Conservation (phyloP, 2,797 vertebrate genomes). For the Thaleichthys pacificus region DNA sequence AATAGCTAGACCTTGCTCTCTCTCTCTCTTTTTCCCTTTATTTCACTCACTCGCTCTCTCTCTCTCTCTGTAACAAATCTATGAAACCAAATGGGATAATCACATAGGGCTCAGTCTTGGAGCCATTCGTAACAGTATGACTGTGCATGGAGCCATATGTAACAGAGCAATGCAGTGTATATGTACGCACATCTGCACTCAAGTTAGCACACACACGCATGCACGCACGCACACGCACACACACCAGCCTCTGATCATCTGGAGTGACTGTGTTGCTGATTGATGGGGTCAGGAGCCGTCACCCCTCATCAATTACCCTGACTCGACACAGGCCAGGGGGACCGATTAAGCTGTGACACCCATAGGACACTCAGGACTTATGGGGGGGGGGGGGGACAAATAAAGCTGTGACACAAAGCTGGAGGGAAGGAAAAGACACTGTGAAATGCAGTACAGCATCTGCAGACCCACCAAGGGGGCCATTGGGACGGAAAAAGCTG, state of each 20-base stretch:
- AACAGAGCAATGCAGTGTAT: neutral
- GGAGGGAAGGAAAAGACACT: neutral
- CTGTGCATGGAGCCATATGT: no score
- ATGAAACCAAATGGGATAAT: no score
- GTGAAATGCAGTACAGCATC: neutral
- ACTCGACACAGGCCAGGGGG: constrained; percentile 28
- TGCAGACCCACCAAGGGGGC: no score
- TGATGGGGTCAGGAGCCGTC: constrained; percentile 34
- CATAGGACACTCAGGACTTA: constrained; percentile 39
- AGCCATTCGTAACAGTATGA: no score
- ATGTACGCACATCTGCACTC: neutral
- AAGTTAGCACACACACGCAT: neutral
- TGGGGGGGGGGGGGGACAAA: constrained; percentile 15
- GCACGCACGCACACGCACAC: neutral
- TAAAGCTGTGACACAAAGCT: constrained; percentile 25
- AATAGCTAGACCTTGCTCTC: neutral
- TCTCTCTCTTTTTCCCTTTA: neutral
- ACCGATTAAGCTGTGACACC: constrained; percentile 45
- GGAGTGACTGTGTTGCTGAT: constrained; percentile 25
- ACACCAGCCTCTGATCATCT: constrained; percentile 10
- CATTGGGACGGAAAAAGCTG: constrained; percentile 21
- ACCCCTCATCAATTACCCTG: constrained; percentile 44
- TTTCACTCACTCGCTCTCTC: no score
- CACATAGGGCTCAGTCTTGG: no score
- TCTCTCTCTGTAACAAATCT: neutral